Conservation (phyloP, 2,888 invertebrate species). For the Tipula confusa region DNA sequence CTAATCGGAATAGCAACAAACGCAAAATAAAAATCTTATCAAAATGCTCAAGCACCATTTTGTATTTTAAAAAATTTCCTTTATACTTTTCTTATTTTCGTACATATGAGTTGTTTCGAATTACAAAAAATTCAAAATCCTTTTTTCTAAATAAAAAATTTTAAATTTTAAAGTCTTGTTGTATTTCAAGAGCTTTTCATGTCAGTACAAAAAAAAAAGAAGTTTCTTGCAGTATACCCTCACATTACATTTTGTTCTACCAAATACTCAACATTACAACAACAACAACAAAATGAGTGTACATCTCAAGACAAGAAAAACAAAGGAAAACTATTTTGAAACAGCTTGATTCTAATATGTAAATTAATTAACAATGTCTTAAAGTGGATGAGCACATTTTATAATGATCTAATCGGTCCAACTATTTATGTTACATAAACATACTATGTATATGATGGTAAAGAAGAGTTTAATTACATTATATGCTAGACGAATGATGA, state of each 20-base stretch:
- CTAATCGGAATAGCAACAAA: too few relatives aligned
- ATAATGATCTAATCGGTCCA: not conserved
- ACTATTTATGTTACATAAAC: not conserved
- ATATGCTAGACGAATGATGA: not conserved
- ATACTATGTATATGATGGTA: not conserved
- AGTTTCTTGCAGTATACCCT: not conserved
- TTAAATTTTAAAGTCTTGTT: not conserved
- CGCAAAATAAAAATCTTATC: not conserved
- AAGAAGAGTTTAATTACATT: not conserved
- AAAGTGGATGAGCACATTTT: not conserved
- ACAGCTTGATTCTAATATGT: not conserved
- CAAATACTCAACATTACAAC: not conserved
- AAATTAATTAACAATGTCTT: not conserved
- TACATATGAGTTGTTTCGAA: too few relatives aligned
- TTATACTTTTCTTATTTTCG: not conserved
- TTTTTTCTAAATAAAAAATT: not conserved
- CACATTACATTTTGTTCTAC: not conserved
- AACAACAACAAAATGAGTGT: not conserved
- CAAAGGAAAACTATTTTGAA: not conserved
- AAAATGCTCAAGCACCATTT: not conserved
- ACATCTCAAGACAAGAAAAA: not conserved
- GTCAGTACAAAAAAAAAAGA: not conserved
- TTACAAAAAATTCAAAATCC: not conserved
- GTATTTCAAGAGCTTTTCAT: not conserved
- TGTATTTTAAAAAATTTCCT: not conserved